Evolutionary conservation across 2,888 invertebrate species (phyloP).

Genomic region (Volucella inanis): DNA sequence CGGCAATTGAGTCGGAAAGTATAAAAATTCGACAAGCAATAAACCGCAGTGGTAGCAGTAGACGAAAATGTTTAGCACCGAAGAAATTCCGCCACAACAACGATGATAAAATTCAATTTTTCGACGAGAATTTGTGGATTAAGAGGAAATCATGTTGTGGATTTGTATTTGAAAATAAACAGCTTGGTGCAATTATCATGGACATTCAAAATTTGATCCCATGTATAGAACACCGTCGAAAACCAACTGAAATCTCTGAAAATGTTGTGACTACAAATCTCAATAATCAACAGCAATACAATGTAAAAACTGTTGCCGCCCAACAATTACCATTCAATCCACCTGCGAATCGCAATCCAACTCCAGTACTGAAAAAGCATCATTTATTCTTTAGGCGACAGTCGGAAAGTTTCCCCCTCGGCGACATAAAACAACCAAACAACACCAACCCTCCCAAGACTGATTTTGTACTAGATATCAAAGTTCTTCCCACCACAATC

Average conservation of each 20-base stretch:
- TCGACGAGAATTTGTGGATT: slow-evolving; percentile 80
- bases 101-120: slow-evolving; percentile 79
- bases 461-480: slow-evolving; percentile 70
- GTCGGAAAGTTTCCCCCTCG: slow-evolving; percentile 81
- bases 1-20: slow-evolving; percentile 48
- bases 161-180: slow-evolving; percentile 77
- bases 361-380: slow-evolving; percentile 82
- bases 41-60: slow-evolving; percentile 77
- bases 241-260: slow-evolving; percentile 18
- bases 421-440: slow-evolving; percentile 78
- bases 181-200: slow-evolving; percentile 79
- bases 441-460: slow-evolving; percentile 58
- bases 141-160: slow-evolving; percentile 82
- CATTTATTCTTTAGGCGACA: slow-evolving; percentile 82
- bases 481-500: slow-evolving; percentile 63
- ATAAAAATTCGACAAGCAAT: slow-evolving; percentile 54
- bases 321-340: slow-evolving; percentile 56
- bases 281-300: slow-evolving; percentile 49
- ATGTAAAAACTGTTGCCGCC: slow-evolving; percentile 28
- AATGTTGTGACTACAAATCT: slow-evolving; percentile 28
- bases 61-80: slow-evolving; percentile 80
- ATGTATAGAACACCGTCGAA: slow-evolving; percentile 79
- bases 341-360: slow-evolving; percentile 69
- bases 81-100: slow-evolving; percentile 78
- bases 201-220: slow-evolving; percentile 80